Base-by-base conservation (phyloP, 2,113 vertebrate genomes). In the Clarias batrachus region DNA sequence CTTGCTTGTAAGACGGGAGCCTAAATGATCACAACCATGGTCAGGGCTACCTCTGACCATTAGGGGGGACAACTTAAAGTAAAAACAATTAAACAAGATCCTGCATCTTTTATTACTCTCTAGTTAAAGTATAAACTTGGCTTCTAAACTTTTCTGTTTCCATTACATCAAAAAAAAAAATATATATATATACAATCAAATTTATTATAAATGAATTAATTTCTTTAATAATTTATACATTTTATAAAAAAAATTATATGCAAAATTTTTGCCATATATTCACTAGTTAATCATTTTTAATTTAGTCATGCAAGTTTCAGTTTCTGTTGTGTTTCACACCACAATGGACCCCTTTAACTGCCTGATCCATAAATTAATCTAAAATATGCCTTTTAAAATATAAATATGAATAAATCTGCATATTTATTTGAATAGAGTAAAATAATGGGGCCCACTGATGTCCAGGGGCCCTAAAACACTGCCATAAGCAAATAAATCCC, bases 1-100 rank as follows among this genome's bases (percentile, higher is more conserved):
- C 91, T 94, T 89, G 95, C 94, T 88, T 91, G 92, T 92, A 98
- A 96, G 94, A 91, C 95, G 95, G 96, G 96, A 97, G 92, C n/a
- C 63, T 70, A 25, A 37, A 27, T 30, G 23, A 56, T 33, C 23
- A 77, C 80, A 19, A 30, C 17, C 52, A 56, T 30, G 6, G 19
- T 56, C 25, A 78, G 14, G 76, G 23, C 76, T 11, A 1, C 14
- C 9, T 56, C 25, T 52, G 11, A 54, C 25, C 10, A 6, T n/a
- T 54, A 54, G 23, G 73, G 19, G 23, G 5, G 7, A 27, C 48
- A 77, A 27, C 48, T 54, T 57, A 57, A 56, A 4, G 4, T 59
- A 79, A 59, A 78, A 57, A 10, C 73, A 57, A 4, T 10, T 59
- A 16, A 30, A 33, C 54, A 56, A 77, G n/a, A 77, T 56, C 16